These are phyloP conservation scores for Condylura cristata DNA, from an alignment of 2,113 vertebrate species.

Conservation along the genomic window DNA sequence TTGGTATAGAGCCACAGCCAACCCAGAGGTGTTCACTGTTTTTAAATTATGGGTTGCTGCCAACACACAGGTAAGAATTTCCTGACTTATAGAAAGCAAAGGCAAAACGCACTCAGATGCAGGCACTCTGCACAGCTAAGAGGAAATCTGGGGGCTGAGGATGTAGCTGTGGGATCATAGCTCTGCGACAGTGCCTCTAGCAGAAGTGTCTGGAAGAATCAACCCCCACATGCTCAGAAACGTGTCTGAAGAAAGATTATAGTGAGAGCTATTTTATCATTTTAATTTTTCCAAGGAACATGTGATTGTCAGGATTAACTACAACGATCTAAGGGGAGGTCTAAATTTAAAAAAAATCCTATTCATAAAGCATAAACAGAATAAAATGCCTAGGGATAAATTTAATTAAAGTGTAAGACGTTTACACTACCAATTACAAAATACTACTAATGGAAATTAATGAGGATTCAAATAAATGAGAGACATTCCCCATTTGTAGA, in stretches of 20 bases:
- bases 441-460: neutral
- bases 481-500: neutral
- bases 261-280: neutral
- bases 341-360: neutral
- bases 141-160: neutral
- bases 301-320: neutral
- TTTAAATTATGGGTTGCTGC: neutral
- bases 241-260: neutral
- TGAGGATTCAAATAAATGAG: neutral
- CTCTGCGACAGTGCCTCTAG: neutral
- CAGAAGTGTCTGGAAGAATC: neutral
- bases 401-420: neutral
- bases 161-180: neutral
- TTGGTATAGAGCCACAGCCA: neutral
- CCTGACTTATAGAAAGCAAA: neutral
- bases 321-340: neutral
- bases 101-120: neutral
- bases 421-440: neutral
- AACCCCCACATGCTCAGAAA: neutral
- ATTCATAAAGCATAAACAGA: neutral
- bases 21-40: neutral
- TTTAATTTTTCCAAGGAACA: neutral
- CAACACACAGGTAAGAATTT: neutral
- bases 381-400: neutral
- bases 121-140: neutral